Percentiles rank a stretch among this genome's conserved stretches.
Conservation (phyloP, 2,113 vertebrate species). For the Callithrix jacchus region DNA sequence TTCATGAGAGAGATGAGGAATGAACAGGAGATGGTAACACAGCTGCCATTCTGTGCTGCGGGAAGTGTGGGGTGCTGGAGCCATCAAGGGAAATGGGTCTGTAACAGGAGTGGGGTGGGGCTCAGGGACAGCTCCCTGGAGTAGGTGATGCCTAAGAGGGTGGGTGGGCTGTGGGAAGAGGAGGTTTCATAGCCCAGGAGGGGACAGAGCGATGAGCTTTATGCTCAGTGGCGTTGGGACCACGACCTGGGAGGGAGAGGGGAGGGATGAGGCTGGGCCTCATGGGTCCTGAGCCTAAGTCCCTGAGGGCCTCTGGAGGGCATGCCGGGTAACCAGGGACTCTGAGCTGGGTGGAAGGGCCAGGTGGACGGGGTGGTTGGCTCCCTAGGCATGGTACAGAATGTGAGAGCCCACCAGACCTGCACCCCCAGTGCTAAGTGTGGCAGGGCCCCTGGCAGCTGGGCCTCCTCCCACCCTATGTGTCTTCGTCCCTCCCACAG, state of each 20-base stretch:
- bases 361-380: rapidly evolving
- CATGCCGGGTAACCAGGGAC: rapidly evolving
- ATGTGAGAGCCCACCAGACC: background rate
- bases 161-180: background rate
- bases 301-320: rapidly evolving
- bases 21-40: rapidly evolving
- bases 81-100: background rate
- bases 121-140: background rate
- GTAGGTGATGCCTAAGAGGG: background rate
- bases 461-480: background rate
- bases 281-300: background rate
- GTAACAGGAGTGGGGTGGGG: background rate
- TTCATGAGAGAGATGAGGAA: background rate
- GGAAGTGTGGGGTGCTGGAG: background rate
- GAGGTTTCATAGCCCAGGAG: rapidly evolving
- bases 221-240: background rate
- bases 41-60: rapidly evolving
- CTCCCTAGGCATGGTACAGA: background rate
- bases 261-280: background rate
- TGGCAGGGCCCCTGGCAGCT: background rate
- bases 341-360: background rate
- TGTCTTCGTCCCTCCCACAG: slow-evolving; percentile 80
- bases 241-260: rapidly evolving
- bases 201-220: rapidly evolving
- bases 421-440: rapidly evolving